Evolutionary conservation across 2,113 vertebrate species (phyloP).

Genomic region (Pelecanoides urinatrix): DNA sequence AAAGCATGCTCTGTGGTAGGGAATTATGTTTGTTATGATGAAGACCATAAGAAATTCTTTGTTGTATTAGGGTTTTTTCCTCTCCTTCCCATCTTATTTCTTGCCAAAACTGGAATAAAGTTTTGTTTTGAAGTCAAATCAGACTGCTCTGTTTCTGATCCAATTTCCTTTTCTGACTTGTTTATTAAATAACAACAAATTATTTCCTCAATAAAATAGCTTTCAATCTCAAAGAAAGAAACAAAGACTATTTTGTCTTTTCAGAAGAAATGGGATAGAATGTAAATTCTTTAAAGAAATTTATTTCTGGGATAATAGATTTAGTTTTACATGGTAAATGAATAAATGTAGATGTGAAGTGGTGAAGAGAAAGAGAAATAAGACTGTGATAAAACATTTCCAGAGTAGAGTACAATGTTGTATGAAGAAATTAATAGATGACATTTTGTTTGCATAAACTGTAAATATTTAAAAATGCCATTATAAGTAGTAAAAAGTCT

Average conservation of each 20-base stretch:
- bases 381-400: background rate
- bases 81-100: background rate
- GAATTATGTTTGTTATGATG: background rate
- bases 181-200: background rate
- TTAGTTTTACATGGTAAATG: background rate
- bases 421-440: background rate
- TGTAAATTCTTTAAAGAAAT: background rate
- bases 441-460: background rate
- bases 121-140: background rate
- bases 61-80: fast-evolving
- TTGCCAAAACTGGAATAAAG: background rate
- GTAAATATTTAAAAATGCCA: background rate
- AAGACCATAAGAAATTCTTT: background rate
- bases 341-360: background rate
- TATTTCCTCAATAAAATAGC: background rate
- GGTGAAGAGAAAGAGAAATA: background rate
- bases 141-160: background rate
- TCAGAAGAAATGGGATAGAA: background rate
- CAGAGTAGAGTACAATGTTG: background rate
- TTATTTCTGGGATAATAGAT: background rate
- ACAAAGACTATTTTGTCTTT: background rate
- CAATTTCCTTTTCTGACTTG: background rate
- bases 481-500: background rate
- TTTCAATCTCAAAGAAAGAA: background rate
- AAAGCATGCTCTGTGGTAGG: background rate